Evolutionary conservation across 2,888 invertebrate genomes (phyloP).

Genomic region (Bimastos eiseni): DNA sequence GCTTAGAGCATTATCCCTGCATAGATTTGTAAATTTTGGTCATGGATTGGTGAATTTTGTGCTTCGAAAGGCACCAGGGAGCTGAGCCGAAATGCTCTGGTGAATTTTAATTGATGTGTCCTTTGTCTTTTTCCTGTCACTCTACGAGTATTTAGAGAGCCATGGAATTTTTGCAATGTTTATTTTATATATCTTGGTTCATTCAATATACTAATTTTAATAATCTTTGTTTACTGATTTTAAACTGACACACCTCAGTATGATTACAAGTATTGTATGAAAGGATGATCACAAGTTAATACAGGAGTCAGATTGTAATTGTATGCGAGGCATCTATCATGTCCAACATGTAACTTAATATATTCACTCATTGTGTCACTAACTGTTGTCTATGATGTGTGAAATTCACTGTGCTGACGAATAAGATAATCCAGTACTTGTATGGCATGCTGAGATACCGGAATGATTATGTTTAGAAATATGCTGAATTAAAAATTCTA

Average conservation of each 20-base stretch:
- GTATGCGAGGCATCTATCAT: too few species aligned
- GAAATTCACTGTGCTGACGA: not conserved
- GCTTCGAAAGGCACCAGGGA: not conserved
- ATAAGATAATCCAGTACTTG: too few species aligned
- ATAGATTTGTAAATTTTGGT: slow-evolving; percentile 6
- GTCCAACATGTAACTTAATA: too few species aligned
- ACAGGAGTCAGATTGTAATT: too few species aligned
- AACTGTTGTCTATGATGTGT: not conserved
- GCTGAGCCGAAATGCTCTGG: not conserved
- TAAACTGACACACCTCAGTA: too few species aligned
- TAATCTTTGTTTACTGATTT: too few species aligned
- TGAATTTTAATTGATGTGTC: not conserved
- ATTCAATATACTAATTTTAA: too few species aligned
- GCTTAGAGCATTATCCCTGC: not conserved
- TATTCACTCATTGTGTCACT: not conserved
- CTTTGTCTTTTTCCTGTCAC: not conserved
- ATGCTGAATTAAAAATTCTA: not conserved
- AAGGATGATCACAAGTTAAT: too few species aligned
- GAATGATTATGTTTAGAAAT: too few species aligned
- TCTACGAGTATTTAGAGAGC: not conserved
- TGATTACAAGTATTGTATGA: too few species aligned
- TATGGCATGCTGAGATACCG: too few species aligned
- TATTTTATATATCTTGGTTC: not conserved
- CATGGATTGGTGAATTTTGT: not conserved
- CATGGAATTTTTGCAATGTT: not conserved